Evolutionary conservation across 2,888 invertebrate species (phyloP).

Genomic region (Volucella inanis): DNA sequence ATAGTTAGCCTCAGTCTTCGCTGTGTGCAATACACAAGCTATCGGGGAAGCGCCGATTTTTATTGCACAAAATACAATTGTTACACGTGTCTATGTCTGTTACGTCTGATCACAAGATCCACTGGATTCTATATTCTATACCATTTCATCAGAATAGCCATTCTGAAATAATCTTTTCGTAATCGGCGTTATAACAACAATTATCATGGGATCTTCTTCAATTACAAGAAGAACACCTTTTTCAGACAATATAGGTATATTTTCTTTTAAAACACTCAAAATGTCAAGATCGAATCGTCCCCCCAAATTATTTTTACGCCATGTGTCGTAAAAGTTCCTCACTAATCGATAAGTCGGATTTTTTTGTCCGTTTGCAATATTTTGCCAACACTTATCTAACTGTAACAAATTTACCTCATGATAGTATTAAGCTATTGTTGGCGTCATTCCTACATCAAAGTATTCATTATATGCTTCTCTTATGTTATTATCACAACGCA

Average conservation of each 20-base stretch:
- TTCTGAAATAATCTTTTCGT: no score
- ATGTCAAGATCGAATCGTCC: no score
- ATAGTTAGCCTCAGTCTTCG: conserved; percentile 6
- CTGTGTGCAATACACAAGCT: conserved; percentile 22
- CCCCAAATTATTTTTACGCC: no score
- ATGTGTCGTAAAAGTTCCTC: no score
- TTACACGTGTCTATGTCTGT: conserved; percentile 11
- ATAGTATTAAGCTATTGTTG: background rate
- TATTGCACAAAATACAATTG: conserved; percentile 16
- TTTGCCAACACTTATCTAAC: background rate
- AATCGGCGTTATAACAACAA: no score
- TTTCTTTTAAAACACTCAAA: no score
- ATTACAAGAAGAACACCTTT: no score
- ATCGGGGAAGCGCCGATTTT: conserved; percentile 14
- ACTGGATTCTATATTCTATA: conserved; percentile 9
- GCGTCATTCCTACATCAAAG: background rate
- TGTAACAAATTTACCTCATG: conserved; percentile 1
- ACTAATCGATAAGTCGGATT: background rate
- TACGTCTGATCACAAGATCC: conserved; percentile 23
- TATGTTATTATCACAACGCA: background rate
- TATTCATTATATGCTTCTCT: background rate
- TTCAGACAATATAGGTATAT: no score
- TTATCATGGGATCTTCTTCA: no score
- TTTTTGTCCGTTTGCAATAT: background rate
- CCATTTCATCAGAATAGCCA: no score